Base-by-base conservation (phyloP, 2,888 invertebrate genomes). In the Siphlonurus alternatus region DNA sequence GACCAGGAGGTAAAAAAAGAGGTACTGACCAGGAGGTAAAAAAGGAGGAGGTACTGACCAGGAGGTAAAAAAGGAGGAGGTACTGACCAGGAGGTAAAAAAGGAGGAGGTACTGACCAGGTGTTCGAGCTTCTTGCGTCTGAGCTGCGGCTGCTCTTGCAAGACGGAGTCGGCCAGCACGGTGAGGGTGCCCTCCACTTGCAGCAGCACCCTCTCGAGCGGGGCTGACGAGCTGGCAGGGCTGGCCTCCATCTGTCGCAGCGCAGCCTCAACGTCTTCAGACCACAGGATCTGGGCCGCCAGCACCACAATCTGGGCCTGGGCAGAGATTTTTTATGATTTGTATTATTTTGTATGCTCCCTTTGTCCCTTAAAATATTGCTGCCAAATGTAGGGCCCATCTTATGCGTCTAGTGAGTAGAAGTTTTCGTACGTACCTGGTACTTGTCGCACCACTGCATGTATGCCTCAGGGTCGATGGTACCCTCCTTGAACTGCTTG, bases 201-300 rank as follows among this genome's bases (percentile, higher is more conserved):
- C 60, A 80, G 76, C 18, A 92, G 77, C 0, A 88, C 88, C 66
- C 82, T 80, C 71, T 87, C 84, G 68, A 91, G 74, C 0, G 86
- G 81, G 63, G 78, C 76, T 70, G 81, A 83, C 53, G 85, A 85
- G 62, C 87, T 86, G 65, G 87, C 85, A 23, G 66, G 64, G 25
- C 71, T 71, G 25, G 68, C 69, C 56, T 56, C 56, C 60, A 74
- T 72, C 73, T 84, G 85, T 23, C 83, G 81, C 22, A 97, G 78
- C 1, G 93, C 93, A 2, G 85, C 83, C 72, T 98, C 97, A 1
- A 97, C 91, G 74, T 93, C 94, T 77, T 98, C 97, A 0, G 95
- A 95, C 98, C 97, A 98, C 2, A 93, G 81, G 71, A 99, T 97
- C 76, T 99, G 99, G 0, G 95, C 96, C 0, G 98, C 96, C 65